These are phyloP conservation scores for Adelognathus sp. DNA, from an alignment of 2,888 invertebrate genomes.

Conservation along the genomic window DNA sequence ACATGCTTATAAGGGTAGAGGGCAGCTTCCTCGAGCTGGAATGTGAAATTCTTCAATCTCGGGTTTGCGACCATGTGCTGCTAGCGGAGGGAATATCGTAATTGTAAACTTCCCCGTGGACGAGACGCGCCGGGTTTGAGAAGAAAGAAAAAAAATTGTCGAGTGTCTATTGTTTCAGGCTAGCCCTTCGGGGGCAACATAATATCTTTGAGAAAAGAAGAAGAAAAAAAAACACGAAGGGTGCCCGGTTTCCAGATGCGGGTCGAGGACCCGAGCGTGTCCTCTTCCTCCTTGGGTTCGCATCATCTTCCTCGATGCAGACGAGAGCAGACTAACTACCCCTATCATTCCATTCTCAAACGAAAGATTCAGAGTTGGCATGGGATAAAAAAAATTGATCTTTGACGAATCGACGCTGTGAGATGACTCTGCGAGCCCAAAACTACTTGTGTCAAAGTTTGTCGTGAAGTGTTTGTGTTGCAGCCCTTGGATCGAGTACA, in stretches of 20 bases:
- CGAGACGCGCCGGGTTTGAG: not conserved
- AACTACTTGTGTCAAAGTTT: no score
- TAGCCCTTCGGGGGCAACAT: constrained; percentile 68
- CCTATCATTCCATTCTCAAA: not conserved
- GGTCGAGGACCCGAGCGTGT: constrained; percentile 24
- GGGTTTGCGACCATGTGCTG: constrained; percentile 6
- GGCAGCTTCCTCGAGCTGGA: not conserved
- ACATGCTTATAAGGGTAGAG: no score
- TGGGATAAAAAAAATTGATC: no score
- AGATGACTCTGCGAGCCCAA: no score
- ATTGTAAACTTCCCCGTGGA: constrained; percentile 8
- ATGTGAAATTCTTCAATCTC: not conserved
- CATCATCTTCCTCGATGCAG: not conserved
- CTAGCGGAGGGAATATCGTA: constrained; percentile 47
- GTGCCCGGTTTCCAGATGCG: constrained; percentile 51
- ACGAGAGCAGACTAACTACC: not conserved
- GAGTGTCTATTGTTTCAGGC: constrained; percentile 74
- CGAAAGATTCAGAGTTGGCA: no score
- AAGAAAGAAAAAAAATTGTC: constrained; percentile 29
- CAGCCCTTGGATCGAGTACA: no score
- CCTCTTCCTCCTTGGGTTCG: constrained; percentile 18
- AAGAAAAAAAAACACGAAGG: not conserved
- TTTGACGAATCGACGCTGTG: no score
- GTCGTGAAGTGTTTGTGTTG: no score
- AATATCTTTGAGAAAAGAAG: constrained; percentile 73